Base-by-base conservation (phyloP, 2,113 vertebrate genomes). In the Pangasianodon hypophthalmus region DNA sequence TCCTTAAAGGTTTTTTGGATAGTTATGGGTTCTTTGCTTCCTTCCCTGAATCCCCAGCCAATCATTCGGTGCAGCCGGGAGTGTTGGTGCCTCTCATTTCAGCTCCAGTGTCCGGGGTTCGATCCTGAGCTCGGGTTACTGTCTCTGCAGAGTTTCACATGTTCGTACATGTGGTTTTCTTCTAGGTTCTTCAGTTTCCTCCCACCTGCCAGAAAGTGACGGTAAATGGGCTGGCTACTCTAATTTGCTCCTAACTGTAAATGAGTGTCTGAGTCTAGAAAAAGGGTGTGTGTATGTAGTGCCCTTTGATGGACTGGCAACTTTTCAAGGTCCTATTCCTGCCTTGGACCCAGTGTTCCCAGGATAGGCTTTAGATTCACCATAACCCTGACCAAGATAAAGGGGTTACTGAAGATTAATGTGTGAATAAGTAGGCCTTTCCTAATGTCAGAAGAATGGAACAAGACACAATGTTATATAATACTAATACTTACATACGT, bases 251-350 rank as follows among this genome's bases (percentile, higher is more conserved):
- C 16, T n/a, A 50, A 52, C 11, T 50, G 13, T 50, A 80, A 80
- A 52, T 52, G 9, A 54, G 29, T 54, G 29, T 32, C n/a, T 82
- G 26, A 80, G 19, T 50, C 29, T 4, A 32, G 21, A 5, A 54
- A 52, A 80, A 10, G 1, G 4, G 37, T 77, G 73, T 77, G 75
- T 50, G 75, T 13, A 5, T 75, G 71, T 41, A 9, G 79, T 81
- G 50, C 6, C 26, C 29, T 82, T 46, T 56, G 16, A 18, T 19
- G 26, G 29, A 82, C 29, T 82, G 79, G 50, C 50, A 32, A 82
- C 50, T 82, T 54, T 82, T 82, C 79, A 81, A 81, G 50, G 79
- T 82, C 79, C 29, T 54, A 8, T 18, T 82, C 29, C 50, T 54
- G 50, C 50, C 79, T 82, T 82, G 79, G 50, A 82, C 79, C 4